Evolutionary conservation across 2,113 vertebrate species (phyloP), one percentile per base, ranked within the genome.

Genomic region (Tragelaphus buxtoni): DNA sequence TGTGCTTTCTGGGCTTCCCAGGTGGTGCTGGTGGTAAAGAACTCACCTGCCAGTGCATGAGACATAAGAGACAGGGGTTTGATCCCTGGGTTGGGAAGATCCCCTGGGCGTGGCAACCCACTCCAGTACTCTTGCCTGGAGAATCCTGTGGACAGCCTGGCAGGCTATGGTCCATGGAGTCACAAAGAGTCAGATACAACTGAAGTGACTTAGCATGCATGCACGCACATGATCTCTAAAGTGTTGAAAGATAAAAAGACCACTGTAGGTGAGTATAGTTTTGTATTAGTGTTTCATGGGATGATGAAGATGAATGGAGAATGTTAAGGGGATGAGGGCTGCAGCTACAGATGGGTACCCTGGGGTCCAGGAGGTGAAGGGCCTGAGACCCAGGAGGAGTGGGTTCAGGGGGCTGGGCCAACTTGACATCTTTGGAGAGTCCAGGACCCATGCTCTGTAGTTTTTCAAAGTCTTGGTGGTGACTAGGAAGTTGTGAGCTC

Each of bases 331-430:
- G 5, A 16, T 39, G 30, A 82, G 17, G 26, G 16, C n/a, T 35
- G 22, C 11, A 60, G 61, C 16, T 72, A 22, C 22, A 81, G n/a
- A 60, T 8, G 53, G 58, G 6, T 22, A 86, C 32, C 55, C 49
- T 47, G 47, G 24, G 26, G 47, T 30, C 28, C 1, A 30, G 47
- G 69, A 87, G 5, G 61, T 35, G 3, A 91, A 30, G 13, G 32
- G 13, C 3, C 51, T 87, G 81, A 26, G 11, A 74, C 47, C 11
- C 0, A 0, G 17, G 45, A 60, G 3, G 1, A 3, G 18, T 11
- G 2, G 12, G 4, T 9, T 60, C 45, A 61, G 53, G 53, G 77
- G n/a, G 56, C 18, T 10, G 56, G 39, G 49, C 39, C 45, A 17
- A 20, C 22, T 13, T 24, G 16, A 1, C 12, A 12, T 61, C 77